These are phyloP conservation scores for Drosophila tropicalis DNA, from an alignment of 1,140 invertebrate genomes.

Conservation along the genomic window DNA sequence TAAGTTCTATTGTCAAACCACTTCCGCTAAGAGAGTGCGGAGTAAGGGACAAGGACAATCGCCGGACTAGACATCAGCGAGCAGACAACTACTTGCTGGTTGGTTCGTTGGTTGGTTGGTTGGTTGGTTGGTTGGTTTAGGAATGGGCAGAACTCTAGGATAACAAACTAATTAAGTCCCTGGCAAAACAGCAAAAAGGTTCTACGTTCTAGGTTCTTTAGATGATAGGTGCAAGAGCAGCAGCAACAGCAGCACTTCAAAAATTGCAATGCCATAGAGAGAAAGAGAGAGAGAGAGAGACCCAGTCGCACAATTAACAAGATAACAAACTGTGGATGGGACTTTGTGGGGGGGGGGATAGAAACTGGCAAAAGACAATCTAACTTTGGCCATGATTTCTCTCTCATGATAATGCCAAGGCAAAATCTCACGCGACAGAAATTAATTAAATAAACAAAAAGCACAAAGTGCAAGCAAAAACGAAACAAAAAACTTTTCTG, in stretches of 20 bases:
- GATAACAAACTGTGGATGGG: slow-evolving; percentile 47
- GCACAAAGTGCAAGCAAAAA: slow-evolving; percentile 16
- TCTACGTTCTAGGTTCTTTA: slow-evolving; percentile 28
- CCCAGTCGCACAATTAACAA: slow-evolving; percentile 68
- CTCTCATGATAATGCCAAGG: slow-evolving; percentile 49
- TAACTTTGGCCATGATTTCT: slow-evolving; percentile 71
- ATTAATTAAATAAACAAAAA: slow-evolving; percentile 67
- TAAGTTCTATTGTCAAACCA: slow-evolving; percentile 79
- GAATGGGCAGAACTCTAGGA: slow-evolving; percentile 16
- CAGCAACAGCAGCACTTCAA: slow-evolving; percentile 55
- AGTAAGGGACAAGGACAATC: slow-evolving; percentile 32
- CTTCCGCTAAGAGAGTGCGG: slow-evolving; percentile 48
- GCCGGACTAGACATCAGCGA: slow-evolving; percentile 42
- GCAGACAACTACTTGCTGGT: slow-evolving; percentile 44
- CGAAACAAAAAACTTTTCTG: background rate
- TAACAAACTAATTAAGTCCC: slow-evolving; percentile 81
- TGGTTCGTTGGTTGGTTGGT: background rate
- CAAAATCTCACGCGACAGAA: slow-evolving; percentile 57
- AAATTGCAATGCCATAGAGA: slow-evolving; percentile 63
- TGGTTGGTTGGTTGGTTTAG: background rate
- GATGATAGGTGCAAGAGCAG: slow-evolving; percentile 64
- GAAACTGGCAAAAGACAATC: slow-evolving; percentile 69
- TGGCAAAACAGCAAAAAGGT: slow-evolving; percentile 56
- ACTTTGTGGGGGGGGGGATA: no score
- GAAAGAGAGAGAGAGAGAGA: background rate